These are phyloP conservation scores for Melanerpes aurifrons DNA, from an alignment of 2,113 vertebrate genomes.

Conservation along the genomic window DNA sequence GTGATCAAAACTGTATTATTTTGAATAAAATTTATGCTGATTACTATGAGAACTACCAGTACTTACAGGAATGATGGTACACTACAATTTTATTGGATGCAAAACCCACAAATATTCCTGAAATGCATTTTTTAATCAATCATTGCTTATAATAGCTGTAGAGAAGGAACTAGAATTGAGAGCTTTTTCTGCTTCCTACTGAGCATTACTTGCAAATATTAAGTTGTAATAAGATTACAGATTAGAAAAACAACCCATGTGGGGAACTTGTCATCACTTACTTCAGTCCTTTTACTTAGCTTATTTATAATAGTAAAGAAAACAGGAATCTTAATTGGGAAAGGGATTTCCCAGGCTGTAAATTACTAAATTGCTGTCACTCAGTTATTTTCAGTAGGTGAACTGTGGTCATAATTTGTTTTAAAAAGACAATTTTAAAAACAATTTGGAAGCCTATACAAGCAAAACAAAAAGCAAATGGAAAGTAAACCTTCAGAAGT, in stretches of 20 bases:
- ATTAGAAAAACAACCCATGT: not conserved
- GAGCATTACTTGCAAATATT: conserved; percentile 20
- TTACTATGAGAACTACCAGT: not conserved
- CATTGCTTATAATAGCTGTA: not conserved
- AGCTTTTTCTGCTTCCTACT: not conserved
- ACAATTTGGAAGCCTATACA: not conserved
- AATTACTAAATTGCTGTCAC: not conserved
- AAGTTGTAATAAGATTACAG: conserved; percentile 18
- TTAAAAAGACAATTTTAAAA: not conserved
- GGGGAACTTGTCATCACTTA: not conserved
- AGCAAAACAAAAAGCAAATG: conserved; percentile 23
- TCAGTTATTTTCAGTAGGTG: conserved; percentile 32
- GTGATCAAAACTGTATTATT: not conserved
- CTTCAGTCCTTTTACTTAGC: conserved; percentile 25
- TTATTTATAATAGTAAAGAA: conserved; percentile 21
- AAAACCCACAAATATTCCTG: conserved; percentile 5
- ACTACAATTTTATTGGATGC: not conserved
- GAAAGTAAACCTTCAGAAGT: conserved; percentile 26
- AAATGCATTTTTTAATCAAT: not conserved
- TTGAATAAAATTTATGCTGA: not conserved
- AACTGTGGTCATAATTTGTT: conserved; percentile 10
- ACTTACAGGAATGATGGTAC: not conserved
- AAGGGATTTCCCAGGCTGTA: conserved; percentile 1
- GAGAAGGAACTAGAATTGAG: not conserved
- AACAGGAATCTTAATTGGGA: conserved; percentile 24